Percentiles rank a stretch among this genome's conserved stretches.
Evolutionary conservation across 92 coral and sea anemone genomes (phyloP).

Genomic region (Phymanthus crucifer): DNA sequence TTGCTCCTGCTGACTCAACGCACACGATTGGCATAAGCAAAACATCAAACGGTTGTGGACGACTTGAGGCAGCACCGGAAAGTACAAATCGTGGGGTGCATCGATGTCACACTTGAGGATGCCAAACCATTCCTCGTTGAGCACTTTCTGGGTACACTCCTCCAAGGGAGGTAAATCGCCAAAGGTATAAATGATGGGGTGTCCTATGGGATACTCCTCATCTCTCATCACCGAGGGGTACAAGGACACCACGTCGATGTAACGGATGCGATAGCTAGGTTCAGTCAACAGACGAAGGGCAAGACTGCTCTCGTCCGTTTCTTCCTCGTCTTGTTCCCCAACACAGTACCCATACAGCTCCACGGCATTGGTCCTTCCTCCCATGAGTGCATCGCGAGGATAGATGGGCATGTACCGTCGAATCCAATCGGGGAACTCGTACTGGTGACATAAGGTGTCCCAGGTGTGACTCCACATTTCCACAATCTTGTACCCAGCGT

Average conservation of each 20-base stretch:
- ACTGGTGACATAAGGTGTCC: background rate
- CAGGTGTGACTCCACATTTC: slow-evolving; percentile 1
- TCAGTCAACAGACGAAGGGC: background rate
- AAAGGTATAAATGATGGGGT: background rate
- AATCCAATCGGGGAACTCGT: background rate
- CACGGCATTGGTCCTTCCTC: slow-evolving; percentile 24
- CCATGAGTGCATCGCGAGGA: slow-evolving; percentile 8
- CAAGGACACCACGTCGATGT: slow-evolving; percentile 14
- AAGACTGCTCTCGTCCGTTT: background rate
- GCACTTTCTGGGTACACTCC: background rate
- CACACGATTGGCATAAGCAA: slow-evolving; percentile 18
- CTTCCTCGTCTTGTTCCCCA: background rate
- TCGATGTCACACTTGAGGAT: background rate
- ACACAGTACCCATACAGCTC: background rate
- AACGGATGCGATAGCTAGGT: background rate
- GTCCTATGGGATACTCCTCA: slow-evolving; percentile 14
- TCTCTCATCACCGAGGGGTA: slow-evolving; percentile 30
- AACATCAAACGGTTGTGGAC: background rate
- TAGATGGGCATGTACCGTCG: background rate
- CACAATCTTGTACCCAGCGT: background rate
- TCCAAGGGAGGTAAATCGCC: slow-evolving; percentile 3
- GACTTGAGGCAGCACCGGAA: slow-evolving; percentile 22
- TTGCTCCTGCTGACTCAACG: background rate
- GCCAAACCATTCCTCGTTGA: background rate
- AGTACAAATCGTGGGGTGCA: slow-evolving; percentile 17